Conservation (phyloP, 2,888 invertebrate species). For the Hyles lineata region DNA sequence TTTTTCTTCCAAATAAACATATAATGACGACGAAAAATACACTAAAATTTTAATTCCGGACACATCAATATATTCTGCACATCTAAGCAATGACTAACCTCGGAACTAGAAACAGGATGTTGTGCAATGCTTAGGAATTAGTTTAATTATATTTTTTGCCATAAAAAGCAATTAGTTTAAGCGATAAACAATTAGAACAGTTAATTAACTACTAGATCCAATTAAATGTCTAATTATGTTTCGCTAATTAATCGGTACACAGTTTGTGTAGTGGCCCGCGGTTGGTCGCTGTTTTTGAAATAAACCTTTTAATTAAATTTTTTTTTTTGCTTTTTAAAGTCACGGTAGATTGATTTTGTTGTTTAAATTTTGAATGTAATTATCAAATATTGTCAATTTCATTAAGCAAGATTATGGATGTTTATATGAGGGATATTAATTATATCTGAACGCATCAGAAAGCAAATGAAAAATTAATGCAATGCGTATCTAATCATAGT, state of each 20-base stretch:
- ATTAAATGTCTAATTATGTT: slow-evolving; percentile 70
- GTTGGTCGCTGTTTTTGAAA: not conserved
- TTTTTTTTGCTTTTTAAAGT: not conserved
- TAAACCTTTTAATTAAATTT: not conserved
- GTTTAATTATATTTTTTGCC: slow-evolving; percentile 25
- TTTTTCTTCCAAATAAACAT: too few relatives aligned
- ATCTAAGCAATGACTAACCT: not conserved
- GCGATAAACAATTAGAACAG: slow-evolving; percentile 58
- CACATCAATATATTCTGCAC: too few relatives aligned
- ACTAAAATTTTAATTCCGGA: too few relatives aligned
- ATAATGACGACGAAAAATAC: too few relatives aligned
- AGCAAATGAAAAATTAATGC: too few relatives aligned
- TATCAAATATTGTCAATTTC: not conserved
- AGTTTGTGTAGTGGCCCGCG: slow-evolving; percentile 26
- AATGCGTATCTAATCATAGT: too few relatives aligned
- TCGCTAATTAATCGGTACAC: slow-evolving; percentile 61
- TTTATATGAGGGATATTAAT: not conserved
- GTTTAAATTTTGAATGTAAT: not conserved
- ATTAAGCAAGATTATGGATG: not conserved
- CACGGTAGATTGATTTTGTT: not conserved
- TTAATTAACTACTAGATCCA: slow-evolving; percentile 62
- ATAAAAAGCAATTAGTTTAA: slow-evolving; percentile 49
- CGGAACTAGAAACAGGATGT: slow-evolving; percentile 21
- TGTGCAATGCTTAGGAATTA: slow-evolving; percentile 22
- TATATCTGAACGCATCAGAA: not conserved